Evolutionary conservation across 2,797 vertebrate genomes (phyloP), one percentile per base, ranked within the genome.

Genomic region (Cottoperca gobio): DNA sequence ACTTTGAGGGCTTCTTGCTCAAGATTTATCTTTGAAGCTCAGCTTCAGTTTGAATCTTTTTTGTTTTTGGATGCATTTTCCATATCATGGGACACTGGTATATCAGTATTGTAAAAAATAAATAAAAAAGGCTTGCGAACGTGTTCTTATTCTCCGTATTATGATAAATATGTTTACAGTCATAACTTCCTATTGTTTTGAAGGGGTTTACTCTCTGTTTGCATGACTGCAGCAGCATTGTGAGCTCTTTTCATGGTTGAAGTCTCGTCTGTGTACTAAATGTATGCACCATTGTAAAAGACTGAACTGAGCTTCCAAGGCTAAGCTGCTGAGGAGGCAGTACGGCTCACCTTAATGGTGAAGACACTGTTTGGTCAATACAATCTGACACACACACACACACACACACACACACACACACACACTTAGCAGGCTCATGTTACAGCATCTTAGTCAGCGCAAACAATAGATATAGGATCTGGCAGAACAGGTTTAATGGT

Each of bases 361-460:
- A 65, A 79, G 80, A 67, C 86, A 57, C 68, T 73, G 70, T 73
- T 67, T 86, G 78, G 79, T 89, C 86, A 84, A 86, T 85, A 79
- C 70, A 64, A 69, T 67, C 68, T 62, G 31, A 8, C 54, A 70
- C 23, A 14, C 70, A 43, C 70, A 53, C 66, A 68, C 72, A 70
- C 48, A 54, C 52, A 59, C 64, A 55, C 19, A 45, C 40, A 48
- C 6, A 53, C 64, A 50, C 59, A 62, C 60, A 73, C 31, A 67
- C 12, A 73, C 46, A 70, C 58, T 71, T 21, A 78, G 62, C 17
- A 21, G 50, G 68, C 81, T 85, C 80, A 75, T 59, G 66, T 86
- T 88, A 75, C 81, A 79, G 58, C 9, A 33, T 66, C 70, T 82
- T 83, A 82, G 71, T 91, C 90, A 91, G 86, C 81, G 40, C 33